Evolutionary conservation across 2,113 vertebrate genomes (phyloP).

Genomic region (Galemys pyrenaicus): DNA sequence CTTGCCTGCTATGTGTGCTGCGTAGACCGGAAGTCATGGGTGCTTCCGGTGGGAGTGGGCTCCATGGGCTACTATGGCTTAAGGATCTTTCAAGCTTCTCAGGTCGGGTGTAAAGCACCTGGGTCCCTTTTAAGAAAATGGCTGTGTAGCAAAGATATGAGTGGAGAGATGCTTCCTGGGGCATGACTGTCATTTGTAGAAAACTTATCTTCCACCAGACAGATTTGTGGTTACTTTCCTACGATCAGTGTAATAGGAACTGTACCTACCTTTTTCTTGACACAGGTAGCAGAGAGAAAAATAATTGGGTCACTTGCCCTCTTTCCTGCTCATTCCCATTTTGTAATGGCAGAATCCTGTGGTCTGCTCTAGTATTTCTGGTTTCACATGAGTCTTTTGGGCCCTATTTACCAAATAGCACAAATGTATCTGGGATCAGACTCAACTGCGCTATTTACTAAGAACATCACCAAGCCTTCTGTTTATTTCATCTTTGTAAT

Average conservation of each 20-base stretch:
- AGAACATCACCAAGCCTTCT: background rate
- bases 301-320: rapidly evolving
- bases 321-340: background rate
- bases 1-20: rapidly evolving
- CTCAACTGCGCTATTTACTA: background rate
- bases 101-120: background rate
- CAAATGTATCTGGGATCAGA: too few species aligned
- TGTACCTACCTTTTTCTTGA: background rate
- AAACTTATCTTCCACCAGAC: background rate
- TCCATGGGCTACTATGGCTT: background rate
- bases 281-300: background rate
- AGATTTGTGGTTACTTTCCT: background rate
- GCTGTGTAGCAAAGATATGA: background rate
- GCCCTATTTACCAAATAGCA: background rate
- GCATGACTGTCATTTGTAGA: background rate
- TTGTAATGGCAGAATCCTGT: background rate
- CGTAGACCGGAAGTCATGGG: rapidly evolving
- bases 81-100: background rate
- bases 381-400: background rate
- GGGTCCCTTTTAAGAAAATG: background rate
- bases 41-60: rapidly evolving
- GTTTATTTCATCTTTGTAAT: background rate
- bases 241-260: rapidly evolving
- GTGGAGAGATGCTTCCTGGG: background rate
- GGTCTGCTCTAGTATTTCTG: background rate